Base-by-base conservation (phyloP, 2,113 vertebrate species). In the Haemorhous mexicanus region DNA sequence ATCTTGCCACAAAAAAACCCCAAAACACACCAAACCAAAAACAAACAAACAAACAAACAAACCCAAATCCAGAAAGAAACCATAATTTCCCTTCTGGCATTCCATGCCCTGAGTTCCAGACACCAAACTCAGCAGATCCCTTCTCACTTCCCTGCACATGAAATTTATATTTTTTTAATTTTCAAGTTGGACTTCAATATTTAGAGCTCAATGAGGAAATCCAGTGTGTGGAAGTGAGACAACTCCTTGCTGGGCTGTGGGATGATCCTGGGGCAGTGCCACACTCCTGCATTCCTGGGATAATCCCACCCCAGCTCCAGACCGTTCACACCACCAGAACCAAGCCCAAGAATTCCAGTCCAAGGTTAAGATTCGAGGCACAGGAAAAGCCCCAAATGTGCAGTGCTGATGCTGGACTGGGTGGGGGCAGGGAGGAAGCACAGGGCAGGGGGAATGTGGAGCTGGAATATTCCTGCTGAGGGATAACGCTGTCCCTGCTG, bases 141-240 rank as follows among this genome's bases (percentile, higher is more conserved):
- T 35, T 55, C 61, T 74, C 11, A 0, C 12, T 41, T 84, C 58
- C 47, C 33, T 30, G 9, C 13, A 43, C 6, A 9, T 2, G 0
- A 46, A 14, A 4, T 56, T 68, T 4, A 5, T 19, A 1, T 23
- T 16, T 15, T 39, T 50, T 41, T 21, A 12, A 2, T 22, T 52
- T 49, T 37, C 1, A 14, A 49, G 14, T 0, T 12, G 9, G 32
- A n/a, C 13, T 69, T 17, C 5, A 30, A 70, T 30, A 20, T 66
- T 78, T 61, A 1, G 30, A 27, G 52, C 1, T 11, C 4, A 56
- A 26, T 10, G 3, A 22, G 64, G 44, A 43, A 74, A 39, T 11
- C 0, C 27, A n/a, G 46, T 0, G 0, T 8, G 46, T 26, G 37
- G 58, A 22, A 52, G 23, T 0, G 6, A 22, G 16, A 6, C 1